These are phyloP conservation scores for Popillia japonica DNA, from an alignment of 1,140 invertebrate species.

Conservation along the genomic window DNA sequence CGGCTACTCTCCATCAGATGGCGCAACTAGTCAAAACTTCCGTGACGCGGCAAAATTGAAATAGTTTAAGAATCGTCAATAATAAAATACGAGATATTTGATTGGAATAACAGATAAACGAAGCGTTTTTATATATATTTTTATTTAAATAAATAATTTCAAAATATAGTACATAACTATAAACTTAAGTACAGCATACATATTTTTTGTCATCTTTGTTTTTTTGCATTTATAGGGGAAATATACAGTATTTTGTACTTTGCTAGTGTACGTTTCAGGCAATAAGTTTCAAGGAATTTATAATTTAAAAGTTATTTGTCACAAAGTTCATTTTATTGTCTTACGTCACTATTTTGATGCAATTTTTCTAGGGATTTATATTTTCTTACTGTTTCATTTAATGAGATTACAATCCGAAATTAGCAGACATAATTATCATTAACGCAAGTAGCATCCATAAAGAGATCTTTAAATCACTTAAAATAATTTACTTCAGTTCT, in stretches of 20 bases:
- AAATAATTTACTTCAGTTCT: constrained; percentile 8
- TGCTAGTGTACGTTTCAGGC: constrained; percentile 20
- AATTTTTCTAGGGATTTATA: no score
- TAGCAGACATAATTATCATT: neutral
- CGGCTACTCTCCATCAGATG: no score
- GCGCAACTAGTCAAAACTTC: no score
- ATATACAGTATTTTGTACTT: constrained; percentile 29
- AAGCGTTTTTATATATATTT: neutral
- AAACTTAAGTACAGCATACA: constrained; percentile 30
- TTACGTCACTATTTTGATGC: no score
- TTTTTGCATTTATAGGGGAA: neutral
- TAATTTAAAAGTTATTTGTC: no score
- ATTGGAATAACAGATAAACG: neutral
- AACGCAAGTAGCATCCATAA: neutral
- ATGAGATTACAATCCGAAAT: neutral
- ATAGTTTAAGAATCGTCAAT: no score
- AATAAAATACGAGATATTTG: no score
- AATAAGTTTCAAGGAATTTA: neutral
- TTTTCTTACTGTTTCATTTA: neutral
- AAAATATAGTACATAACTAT: constrained; percentile 10
- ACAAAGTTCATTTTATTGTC: no score
- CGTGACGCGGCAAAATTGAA: no score
- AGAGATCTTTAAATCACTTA: constrained; percentile 28
- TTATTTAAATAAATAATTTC: constrained; percentile 30
- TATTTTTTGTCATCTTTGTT: neutral